These are phyloP conservation scores for Balearica regulorum DNA, from an alignment of 2,797 vertebrate genomes.

Conservation along the genomic window DNA sequence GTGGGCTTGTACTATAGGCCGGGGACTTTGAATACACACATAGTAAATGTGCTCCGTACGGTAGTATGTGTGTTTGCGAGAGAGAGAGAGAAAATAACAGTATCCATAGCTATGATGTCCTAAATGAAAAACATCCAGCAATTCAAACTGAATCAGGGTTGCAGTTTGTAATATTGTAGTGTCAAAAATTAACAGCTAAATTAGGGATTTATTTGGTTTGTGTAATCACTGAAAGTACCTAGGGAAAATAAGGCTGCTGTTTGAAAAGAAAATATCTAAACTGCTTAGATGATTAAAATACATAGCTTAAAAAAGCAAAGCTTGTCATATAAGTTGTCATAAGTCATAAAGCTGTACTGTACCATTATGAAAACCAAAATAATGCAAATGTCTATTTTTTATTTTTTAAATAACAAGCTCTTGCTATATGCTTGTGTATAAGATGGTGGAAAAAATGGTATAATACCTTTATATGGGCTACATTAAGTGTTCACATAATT, in stretches of 20 bases:
- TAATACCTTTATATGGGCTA: neutral
- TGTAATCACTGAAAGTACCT: neutral
- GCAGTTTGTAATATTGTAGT: neutral
- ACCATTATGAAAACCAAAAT: neutral
- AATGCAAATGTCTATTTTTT: neutral
- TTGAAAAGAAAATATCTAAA: neutral
- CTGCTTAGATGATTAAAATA: neutral
- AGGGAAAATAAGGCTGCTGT: neutral
- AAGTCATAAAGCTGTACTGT: neutral
- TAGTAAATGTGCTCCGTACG: neutral
- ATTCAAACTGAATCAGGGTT: neutral
- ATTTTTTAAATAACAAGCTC: neutral
- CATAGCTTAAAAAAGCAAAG: fast-evolving
- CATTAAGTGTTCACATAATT: neutral
- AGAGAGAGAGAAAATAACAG: neutral
- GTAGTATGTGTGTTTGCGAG: neutral
- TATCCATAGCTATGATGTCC: neutral
- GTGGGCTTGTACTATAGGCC: fast-evolving
- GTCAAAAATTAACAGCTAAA: conserved; percentile 19
- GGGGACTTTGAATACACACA: neutral
- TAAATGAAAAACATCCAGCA: neutral
- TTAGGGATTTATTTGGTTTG: conserved; percentile 9
- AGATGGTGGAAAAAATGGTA: neutral
- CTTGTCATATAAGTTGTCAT: neutral
- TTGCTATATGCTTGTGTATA: neutral